Evolutionary conservation across 2,888 invertebrate species (phyloP).

Genomic region (Drosophila planitibia): DNA sequence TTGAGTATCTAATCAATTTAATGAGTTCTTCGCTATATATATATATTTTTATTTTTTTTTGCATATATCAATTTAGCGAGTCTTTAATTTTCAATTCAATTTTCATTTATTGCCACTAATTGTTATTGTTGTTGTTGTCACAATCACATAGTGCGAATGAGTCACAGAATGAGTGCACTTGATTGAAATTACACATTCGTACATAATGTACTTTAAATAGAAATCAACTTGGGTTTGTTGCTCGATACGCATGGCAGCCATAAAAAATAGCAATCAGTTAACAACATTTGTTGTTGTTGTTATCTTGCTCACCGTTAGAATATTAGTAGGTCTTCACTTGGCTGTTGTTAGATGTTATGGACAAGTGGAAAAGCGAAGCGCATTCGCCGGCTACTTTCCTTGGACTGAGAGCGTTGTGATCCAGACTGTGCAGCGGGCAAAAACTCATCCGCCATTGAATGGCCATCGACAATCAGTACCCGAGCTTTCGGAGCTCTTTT

Average conservation of each 20-base stretch:
- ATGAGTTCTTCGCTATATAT: conserved; percentile 50
- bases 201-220: not conserved
- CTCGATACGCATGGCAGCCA: conserved; percentile 43
- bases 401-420: conserved; percentile 54
- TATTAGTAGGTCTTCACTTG: conserved; percentile 9
- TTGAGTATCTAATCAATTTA: conserved; percentile 71
- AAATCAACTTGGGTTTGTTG: conserved; percentile 14
- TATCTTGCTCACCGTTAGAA: conserved; percentile 65
- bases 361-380: conserved; percentile 43
- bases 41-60: conserved; percentile 24
- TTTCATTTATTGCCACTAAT: conserved; percentile 24
- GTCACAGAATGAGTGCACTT: conserved; percentile 49
- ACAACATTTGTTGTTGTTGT: conserved; percentile 5
- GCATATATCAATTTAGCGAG: conserved; percentile 23
- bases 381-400: conserved; percentile 60
- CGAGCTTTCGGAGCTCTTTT: conserved; percentile 13
- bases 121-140: conserved; percentile 20
- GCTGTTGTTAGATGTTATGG: not conserved
- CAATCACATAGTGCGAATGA: conserved; percentile 44
- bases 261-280: conserved; percentile 20
- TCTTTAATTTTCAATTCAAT: conserved; percentile 6
- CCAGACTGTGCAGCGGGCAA: conserved; percentile 15
- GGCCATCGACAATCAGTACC: conserved; percentile 52
- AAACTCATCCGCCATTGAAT: conserved; percentile 53
- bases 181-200: conserved; percentile 45